A percentile compares a stretch with the other conserved stretches of the same genome.
These are phyloP conservation scores for Heliocidaris tuberculata DNA, from an alignment of 35 echinoderm and acorn worm species.

Conservation along the genomic window DNA sequence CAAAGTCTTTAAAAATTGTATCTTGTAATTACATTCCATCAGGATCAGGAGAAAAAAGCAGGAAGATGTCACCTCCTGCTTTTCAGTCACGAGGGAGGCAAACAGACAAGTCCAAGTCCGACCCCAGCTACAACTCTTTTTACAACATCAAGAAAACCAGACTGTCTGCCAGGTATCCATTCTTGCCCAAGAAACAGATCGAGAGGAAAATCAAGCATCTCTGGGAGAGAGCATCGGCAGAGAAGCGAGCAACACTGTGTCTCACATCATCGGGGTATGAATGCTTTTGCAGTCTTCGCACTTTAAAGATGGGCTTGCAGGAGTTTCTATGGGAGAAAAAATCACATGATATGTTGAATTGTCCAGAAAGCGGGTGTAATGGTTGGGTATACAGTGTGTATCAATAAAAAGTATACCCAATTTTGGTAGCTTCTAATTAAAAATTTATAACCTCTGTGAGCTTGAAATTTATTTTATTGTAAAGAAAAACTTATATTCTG, in stretches of 20 bases:
- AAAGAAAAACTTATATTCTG: no score
- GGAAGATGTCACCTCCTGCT: background rate
- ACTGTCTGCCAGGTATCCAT: constrained; percentile 40
- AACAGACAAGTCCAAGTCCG: background rate
- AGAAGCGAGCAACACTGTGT: constrained; percentile 26
- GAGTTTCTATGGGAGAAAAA: no score
- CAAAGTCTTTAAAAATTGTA: no score
- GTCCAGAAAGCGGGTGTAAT: no score
- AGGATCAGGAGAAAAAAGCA: background rate
- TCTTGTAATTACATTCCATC: no score
- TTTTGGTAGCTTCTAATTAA: no score
- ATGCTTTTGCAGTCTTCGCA: background rate
- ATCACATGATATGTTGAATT: no score
- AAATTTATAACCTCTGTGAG: no score
- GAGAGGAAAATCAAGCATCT: constrained; percentile 34
- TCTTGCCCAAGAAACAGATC: constrained; percentile 40
- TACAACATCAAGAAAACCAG: constrained; percentile 47
- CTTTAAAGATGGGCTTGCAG: no score
- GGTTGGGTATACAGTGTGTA: no score
- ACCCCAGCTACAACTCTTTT: background rate
- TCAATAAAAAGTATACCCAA: no score
- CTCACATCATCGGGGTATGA: background rate
- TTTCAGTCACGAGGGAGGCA: background rate
- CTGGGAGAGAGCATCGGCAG: constrained; percentile 30
- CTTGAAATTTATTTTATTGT: no score